phyloP scores from a whole-genome alignment of 2,888 invertebrate species.

The Drosophila sordidula region DNA sequence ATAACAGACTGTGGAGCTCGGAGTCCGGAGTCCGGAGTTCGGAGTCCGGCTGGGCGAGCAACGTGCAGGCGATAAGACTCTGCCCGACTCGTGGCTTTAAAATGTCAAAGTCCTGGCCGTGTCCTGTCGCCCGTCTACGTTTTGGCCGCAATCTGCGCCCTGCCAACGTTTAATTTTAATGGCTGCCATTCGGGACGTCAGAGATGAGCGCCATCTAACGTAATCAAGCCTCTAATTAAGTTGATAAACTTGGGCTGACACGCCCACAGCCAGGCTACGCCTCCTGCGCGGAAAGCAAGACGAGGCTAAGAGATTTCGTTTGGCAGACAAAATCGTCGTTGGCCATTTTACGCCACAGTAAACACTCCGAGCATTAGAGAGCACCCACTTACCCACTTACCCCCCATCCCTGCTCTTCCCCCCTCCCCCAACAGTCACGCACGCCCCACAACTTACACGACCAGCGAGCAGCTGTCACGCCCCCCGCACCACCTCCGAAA shows the following conservation, averaged over 20 bases:
- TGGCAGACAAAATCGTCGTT: constrained; percentile 59
- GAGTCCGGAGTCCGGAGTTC: too few species aligned
- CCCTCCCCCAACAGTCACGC: neutral
- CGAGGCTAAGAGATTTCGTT: constrained; percentile 40
- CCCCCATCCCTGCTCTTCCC: neutral
- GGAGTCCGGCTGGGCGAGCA: neutral
- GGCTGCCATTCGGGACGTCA: constrained; percentile 32
- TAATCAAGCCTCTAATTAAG: constrained; percentile 80
- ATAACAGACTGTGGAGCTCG: constrained; percentile 54
- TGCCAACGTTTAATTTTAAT: constrained; percentile 71
- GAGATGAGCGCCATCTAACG: constrained; percentile 60
- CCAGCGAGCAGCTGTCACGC: constrained; percentile 60
- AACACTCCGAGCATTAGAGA: constrained; percentile 43
- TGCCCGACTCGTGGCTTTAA: constrained; percentile 58
- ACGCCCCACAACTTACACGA: constrained; percentile 54
- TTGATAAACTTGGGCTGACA: constrained; percentile 72
- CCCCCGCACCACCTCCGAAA: constrained; percentile 36
- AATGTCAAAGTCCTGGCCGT: constrained; percentile 63
- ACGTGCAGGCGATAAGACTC: constrained; percentile 59
- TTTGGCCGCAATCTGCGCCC: constrained; percentile 39
- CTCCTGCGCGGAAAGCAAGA: constrained; percentile 8
- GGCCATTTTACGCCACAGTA: constrained; percentile 75
- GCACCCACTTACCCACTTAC: neutral
- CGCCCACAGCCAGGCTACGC: constrained; percentile 31
- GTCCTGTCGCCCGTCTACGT: constrained; percentile 20